Conservation (phyloP, 2,113 vertebrate genomes). For the Ophiodon elongatus region DNA sequence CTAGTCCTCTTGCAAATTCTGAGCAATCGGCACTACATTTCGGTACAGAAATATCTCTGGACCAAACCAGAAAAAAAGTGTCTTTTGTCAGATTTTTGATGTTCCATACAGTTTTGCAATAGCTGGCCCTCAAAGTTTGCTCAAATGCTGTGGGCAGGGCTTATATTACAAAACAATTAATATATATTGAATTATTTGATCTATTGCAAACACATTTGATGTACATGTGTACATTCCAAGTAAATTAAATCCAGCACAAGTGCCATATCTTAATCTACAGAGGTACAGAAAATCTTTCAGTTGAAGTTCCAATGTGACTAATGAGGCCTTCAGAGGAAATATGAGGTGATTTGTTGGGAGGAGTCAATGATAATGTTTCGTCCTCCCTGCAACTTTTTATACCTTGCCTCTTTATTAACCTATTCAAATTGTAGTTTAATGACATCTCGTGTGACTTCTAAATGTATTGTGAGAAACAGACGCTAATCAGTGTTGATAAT, state of each 20-base stretch:
- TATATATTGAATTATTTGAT: too few species aligned
- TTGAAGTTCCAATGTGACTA: neutral
- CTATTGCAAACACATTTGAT: too few species aligned
- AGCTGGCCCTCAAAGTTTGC: too few species aligned
- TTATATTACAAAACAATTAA: too few species aligned
- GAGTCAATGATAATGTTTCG: conserved; percentile 18
- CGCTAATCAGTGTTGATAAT: conserved; percentile 60
- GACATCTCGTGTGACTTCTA: conserved; percentile 49
- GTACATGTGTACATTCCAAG: too few species aligned
- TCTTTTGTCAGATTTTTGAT: too few species aligned
- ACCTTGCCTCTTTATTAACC: conserved; percentile 16
- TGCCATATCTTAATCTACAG: conserved; percentile 17
- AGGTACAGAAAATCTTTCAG: neutral
- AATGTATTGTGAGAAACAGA: conserved; percentile 27
- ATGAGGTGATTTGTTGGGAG: conserved; percentile 7
- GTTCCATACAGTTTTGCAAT: too few species aligned
- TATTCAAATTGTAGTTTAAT: conserved; percentile 52
- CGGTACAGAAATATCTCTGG: too few species aligned
- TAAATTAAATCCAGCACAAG: neutral
- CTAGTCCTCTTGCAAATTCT: too few species aligned
- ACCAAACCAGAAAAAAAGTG: too few species aligned
- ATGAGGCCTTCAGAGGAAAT: conserved; percentile 30
- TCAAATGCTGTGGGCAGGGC: too few species aligned
- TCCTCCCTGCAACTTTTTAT: conserved; percentile 9
- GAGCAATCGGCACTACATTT: too few species aligned